Evolutionary conservation across 2,888 invertebrate genomes (phyloP), one percentile per base, ranked within the genome.

Genomic region (Drosophila borealis): DNA sequence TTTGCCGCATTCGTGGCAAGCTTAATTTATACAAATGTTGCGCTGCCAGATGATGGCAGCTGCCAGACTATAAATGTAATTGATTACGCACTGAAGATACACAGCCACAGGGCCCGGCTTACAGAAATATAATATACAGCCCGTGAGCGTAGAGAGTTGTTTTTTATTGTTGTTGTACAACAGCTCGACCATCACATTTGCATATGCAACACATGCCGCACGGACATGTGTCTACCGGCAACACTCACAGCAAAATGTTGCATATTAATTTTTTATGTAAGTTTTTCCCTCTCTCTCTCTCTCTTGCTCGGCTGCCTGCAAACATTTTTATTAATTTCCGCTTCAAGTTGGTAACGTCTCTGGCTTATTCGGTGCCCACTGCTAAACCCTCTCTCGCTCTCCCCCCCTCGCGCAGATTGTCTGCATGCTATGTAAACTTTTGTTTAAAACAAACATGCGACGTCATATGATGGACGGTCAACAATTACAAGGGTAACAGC

Each of bases 21-120:
- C 81, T 81, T 86, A 85, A 87, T 88, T 84, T 84, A 85, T 86
- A 84, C 89, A 87, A 88, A 88, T 89, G 85, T 74, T 80, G 69
- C 74, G 62, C 76, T 59, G 68, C 57, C 78, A 74, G 79, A 75
- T 85, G 85, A 81, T 87, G 81, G 72, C 76, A 81, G 81, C 75
- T 83, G 75, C 75, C 75, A 66, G 64, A 70, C 77, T 76, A 81
- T 86, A 81, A 84, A 79, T 72, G 78, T 88, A 88, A 89, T 89
- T 88, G 88, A 89, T 87, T 89, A 81, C 86, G 76, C 70, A 76
- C 78, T 69, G 51, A 56, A 61, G 74, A 55, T 39, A 55, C 37
- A 46, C 21, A n/a, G 2, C 21, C 33, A n/a, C 6, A 14, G 29
- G 41, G 33, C n/a, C n/a, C 33, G 29, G 41, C 11, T 42, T 65